Conservation (phyloP, 1,140 invertebrate genomes). For the Antheraea mylitta region DNA sequence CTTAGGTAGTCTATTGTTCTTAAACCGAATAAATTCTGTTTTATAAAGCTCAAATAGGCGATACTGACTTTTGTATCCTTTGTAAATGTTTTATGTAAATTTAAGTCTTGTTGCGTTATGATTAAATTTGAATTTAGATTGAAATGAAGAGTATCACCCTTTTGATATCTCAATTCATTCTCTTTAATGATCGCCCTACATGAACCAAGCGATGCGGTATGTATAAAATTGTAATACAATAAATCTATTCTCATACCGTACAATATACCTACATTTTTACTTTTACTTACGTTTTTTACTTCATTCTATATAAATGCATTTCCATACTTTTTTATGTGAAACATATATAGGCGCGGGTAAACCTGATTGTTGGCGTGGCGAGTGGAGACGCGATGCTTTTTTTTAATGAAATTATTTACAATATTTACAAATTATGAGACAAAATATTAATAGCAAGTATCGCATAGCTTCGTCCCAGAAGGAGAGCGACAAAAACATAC, state of each 20-base stretch:
- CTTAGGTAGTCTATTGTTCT: slow-evolving; percentile 54
- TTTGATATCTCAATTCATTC: neutral
- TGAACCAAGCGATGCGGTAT: neutral
- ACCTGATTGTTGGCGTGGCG: no score
- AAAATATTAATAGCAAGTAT: neutral
- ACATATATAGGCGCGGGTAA: no score
- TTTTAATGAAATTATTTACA: no score
- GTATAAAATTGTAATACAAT: neutral
- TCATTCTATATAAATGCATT: no score
- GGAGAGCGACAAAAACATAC: neutral
- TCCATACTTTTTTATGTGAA: no score
- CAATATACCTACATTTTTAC: no score
- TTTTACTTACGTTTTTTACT: no score
- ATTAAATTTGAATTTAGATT: slow-evolving; percentile 25
- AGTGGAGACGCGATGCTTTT: no score
- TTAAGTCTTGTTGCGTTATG: slow-evolving; percentile 22
- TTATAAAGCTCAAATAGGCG: slow-evolving; percentile 40
- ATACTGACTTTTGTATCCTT: slow-evolving; percentile 48
- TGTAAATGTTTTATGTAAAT: neutral
- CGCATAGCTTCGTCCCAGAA: neutral
- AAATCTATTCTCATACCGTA: neutral
- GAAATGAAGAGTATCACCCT: neutral
- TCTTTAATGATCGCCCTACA: neutral
- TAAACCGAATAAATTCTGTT: slow-evolving; percentile 52
- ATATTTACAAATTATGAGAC: no score